These are phyloP conservation scores for Pandemis corylana DNA, from an alignment of 2,888 invertebrate species.

Conservation along the genomic window DNA sequence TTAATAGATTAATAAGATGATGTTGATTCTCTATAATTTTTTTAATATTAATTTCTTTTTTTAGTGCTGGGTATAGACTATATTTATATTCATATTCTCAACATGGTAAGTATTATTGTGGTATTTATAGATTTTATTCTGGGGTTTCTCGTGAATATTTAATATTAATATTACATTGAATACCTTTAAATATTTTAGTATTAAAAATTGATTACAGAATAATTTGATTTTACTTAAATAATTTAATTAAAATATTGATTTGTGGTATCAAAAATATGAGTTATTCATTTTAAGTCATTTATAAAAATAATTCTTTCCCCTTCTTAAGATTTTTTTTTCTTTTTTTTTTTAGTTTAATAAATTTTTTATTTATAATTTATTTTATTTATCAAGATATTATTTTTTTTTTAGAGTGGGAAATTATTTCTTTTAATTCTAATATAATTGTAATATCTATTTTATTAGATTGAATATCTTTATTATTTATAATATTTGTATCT, in stretches of 20 bases:
- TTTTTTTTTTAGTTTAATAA: constrained; percentile 73
- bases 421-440: constrained; percentile 80
- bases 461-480: constrained; percentile 87
- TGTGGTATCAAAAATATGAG: constrained; percentile 86
- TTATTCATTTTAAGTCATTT: constrained; percentile 79
- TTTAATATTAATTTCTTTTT: constrained; percentile 86
- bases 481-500: constrained; percentile 87
- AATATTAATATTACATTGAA: constrained; percentile 86
- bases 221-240: constrained; percentile 86
- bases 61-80: constrained; percentile 87
- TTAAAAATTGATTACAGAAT: constrained; percentile 81
- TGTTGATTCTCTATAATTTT: constrained; percentile 78
- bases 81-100: constrained; percentile 87
- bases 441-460: constrained; percentile 82
- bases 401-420: constrained; percentile 83
- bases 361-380: constrained; percentile 72
- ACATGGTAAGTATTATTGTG: constrained; percentile 84
- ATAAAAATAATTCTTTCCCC: constrained; percentile 78
- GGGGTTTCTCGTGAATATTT: constrained; percentile 84
- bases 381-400: constrained; percentile 75
- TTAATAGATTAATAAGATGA: constrained; percentile 85
- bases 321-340: constrained; percentile 80
- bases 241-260: constrained; percentile 88
- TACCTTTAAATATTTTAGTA: constrained; percentile 87
- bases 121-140: constrained; percentile 78